Conservation (phyloP, 1,140 invertebrate species). For the Ceratosolen solmsi region DNA sequence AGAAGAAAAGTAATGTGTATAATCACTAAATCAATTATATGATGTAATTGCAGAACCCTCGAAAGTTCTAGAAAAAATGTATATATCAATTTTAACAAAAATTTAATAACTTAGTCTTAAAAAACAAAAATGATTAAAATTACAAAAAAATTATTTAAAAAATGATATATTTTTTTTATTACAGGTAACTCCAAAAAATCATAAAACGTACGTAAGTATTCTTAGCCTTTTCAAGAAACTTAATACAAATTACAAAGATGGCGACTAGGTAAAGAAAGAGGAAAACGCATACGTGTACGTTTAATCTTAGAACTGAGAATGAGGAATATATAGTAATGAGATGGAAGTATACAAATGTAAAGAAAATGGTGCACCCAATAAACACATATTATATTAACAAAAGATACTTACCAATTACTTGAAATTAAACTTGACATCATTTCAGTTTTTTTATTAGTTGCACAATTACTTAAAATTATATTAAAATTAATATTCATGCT, state of each 20-base stretch:
- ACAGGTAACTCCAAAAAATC: too few relatives aligned
- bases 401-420: constrained; percentile 71
- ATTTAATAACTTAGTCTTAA: too few relatives aligned
- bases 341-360: background rate
- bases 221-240: background rate
- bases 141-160: too few relatives aligned
- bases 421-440: constrained; percentile 73
- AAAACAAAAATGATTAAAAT: too few relatives aligned
- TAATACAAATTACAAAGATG: constrained; percentile 46
- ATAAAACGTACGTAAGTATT: too few relatives aligned
- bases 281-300: constrained; percentile 41
- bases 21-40: too few relatives aligned
- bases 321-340: background rate
- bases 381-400: too few relatives aligned
- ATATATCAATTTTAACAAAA: too few relatives aligned
- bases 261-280: constrained; percentile 52
- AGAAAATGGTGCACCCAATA: background rate
- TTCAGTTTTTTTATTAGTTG: constrained; percentile 71
- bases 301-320: background rate
- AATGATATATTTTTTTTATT: too few relatives aligned
- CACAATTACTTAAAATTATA: constrained; percentile 72
- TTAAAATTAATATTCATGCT: constrained; percentile 73
- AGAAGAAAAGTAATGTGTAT: too few relatives aligned
- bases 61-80: too few relatives aligned
- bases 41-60: too few relatives aligned